phyloP scores from a whole-genome alignment of 2,797 vertebrate genomes.

The Philypnodon macrostomus region DNA sequence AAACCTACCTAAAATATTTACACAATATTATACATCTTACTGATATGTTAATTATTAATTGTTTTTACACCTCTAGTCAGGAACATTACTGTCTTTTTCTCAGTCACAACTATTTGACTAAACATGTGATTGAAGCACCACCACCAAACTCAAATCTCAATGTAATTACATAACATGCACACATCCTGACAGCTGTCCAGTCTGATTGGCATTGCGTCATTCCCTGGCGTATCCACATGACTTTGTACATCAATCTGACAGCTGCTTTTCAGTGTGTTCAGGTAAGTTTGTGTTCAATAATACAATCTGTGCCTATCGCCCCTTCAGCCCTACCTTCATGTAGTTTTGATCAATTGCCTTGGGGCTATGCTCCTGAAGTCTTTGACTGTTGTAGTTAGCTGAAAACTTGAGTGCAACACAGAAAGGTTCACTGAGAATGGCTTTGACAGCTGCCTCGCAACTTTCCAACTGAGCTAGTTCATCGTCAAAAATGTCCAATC shows the following conservation, averaged over 20 bases:
- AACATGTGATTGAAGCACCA: background rate
- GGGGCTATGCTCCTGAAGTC: slow-evolving; percentile 46
- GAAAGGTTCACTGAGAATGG: slow-evolving; percentile 42
- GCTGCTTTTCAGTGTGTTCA: slow-evolving; percentile 40
- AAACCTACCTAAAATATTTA: no score
- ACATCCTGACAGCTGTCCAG: slow-evolving; percentile 45
- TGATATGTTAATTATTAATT: no score
- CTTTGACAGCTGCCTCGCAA: slow-evolving; percentile 44
- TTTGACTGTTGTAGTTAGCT: slow-evolving; percentile 41
- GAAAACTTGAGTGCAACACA: slow-evolving; percentile 41
- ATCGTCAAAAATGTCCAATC: slow-evolving; percentile 10
- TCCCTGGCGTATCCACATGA: slow-evolving; percentile 40
- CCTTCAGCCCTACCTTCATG: slow-evolving; percentile 47
- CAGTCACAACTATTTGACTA: background rate
- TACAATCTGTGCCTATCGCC: slow-evolving; percentile 37
- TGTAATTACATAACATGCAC: background rate
- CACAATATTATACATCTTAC: no score
- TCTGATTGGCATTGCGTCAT: slow-evolving; percentile 44
- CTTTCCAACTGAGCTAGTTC: slow-evolving; percentile 17
- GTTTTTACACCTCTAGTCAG: background rate
- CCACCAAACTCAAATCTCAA: background rate
- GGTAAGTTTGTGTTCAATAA: slow-evolving; percentile 56
- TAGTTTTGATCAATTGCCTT: slow-evolving; percentile 69
- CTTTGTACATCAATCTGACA: slow-evolving; percentile 45
- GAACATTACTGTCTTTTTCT: background rate